Conservation (phyloP, 2,797 vertebrate genomes). For the Crenichthys baileyi region DNA sequence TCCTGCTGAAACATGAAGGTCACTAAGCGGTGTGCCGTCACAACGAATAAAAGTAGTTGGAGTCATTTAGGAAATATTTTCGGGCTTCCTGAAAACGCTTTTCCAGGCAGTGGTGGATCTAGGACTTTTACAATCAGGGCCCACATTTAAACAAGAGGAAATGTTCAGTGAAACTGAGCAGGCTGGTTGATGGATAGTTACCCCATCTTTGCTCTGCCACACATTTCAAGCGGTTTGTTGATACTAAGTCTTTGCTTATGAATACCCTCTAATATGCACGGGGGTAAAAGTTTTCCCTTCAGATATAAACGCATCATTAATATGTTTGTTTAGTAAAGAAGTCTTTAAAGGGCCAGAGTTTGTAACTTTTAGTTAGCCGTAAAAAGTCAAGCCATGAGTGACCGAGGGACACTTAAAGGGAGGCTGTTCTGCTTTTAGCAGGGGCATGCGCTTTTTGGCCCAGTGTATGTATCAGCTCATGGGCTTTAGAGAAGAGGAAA, state of each 20-base stretch:
- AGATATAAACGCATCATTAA: not conserved
- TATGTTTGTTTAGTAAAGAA: not conserved
- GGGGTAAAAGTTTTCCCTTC: not conserved
- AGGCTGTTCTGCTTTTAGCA: not conserved
- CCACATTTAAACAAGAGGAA: not conserved
- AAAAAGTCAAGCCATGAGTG: not conserved
- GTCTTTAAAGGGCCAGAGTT: not conserved
- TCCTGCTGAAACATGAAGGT: not conserved
- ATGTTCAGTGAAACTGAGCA: not conserved
- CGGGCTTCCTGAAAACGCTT: not conserved
- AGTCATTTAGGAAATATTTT: not conserved
- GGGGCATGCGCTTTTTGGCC: not conserved
- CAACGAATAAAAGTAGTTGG: not conserved
- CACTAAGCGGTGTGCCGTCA: not conserved
- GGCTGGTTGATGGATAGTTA: not conserved
- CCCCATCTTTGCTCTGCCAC: not conserved
- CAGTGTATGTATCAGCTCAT: not conserved
- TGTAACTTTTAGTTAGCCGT: not conserved
- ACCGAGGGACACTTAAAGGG: not conserved
- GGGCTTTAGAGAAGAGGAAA: not conserved
- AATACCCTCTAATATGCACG: not conserved
- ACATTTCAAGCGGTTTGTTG: not conserved
- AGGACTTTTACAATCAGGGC: not conserved
- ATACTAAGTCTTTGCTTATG: not conserved
- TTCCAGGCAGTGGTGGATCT: not conserved